Conservation (phyloP, 1,140 invertebrate genomes). For the Orussus abietinus region DNA sequence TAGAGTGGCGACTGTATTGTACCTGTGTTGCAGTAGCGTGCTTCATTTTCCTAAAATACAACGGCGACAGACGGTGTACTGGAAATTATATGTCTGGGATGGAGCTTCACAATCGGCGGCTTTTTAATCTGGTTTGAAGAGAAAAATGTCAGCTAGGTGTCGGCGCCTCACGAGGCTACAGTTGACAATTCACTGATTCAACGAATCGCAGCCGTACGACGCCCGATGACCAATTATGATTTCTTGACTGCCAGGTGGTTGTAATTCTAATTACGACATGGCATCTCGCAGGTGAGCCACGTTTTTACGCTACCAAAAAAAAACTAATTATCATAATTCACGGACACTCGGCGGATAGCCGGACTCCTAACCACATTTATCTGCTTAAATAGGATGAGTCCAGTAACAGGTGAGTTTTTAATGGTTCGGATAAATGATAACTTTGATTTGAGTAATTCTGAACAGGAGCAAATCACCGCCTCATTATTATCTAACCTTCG, state of each 20-base stretch:
- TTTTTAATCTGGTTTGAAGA: slow-evolving; percentile 14
- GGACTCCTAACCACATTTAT: slow-evolving; percentile 17
- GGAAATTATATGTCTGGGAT: no score
- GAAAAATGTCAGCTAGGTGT: slow-evolving; percentile 16
- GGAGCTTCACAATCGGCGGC: no score
- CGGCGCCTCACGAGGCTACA: slow-evolving; percentile 10
- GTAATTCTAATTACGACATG: slow-evolving; percentile 44
- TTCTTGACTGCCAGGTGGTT: slow-evolving; percentile 38
- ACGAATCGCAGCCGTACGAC: slow-evolving; percentile 8
- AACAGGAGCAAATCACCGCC: no score
- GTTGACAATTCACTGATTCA: slow-evolving; percentile 19
- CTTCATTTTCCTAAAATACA: no score
- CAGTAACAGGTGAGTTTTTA: slow-evolving; percentile 21
- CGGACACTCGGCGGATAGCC: slow-evolving; percentile 22
- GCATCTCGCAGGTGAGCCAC: slow-evolving; percentile 51
- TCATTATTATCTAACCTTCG: no score
- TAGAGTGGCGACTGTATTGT: no score
- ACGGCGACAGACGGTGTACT: no score
- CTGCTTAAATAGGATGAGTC: slow-evolving; percentile 27
- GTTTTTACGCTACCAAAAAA: slow-evolving; percentile 25
- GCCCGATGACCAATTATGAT: slow-evolving; percentile 31
- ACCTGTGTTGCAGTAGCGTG: no score
- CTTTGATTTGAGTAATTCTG: no score
- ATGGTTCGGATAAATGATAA: no score
- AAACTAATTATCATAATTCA: slow-evolving; percentile 30